phyloP scores from a whole-genome alignment of 2,888 invertebrate species.

The Mimumesa dahlbomi region DNA sequence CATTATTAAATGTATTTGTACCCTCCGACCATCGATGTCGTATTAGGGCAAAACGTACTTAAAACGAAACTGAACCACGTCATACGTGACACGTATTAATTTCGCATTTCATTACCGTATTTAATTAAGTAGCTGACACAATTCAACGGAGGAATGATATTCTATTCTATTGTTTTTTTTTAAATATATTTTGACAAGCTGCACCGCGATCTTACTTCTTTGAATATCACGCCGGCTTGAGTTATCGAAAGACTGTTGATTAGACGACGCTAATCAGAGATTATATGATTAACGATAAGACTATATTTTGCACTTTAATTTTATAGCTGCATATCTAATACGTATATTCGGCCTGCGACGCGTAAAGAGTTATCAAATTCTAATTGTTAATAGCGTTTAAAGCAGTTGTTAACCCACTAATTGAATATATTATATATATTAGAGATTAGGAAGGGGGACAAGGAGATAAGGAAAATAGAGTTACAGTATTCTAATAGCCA shows the following conservation, averaged over 20 bases:
- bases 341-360: slow-evolving; percentile 34
- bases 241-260: slow-evolving; percentile 58
- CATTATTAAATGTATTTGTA: slow-evolving; percentile 16
- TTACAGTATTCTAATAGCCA: slow-evolving; percentile 67
- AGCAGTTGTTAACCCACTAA: slow-evolving; percentile 40
- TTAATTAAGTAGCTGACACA: background rate
- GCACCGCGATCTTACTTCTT: slow-evolving; percentile 14
- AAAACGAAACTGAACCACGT: background rate
- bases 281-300: slow-evolving; percentile 36
- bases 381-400: slow-evolving; percentile 46
- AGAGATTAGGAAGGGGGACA: slow-evolving; percentile 30
- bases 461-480: slow-evolving; percentile 39
- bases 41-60: slow-evolving; percentile 24
- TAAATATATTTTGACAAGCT: slow-evolving; percentile 1
- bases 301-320: slow-evolving; percentile 55
- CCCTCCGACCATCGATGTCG: background rate
- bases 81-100: slow-evolving; percentile 9
- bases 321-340: slow-evolving; percentile 46
- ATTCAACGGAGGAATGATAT: too few species aligned
- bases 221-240: slow-evolving; percentile 38
- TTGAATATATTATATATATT: slow-evolving; percentile 48
- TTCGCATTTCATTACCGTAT: slow-evolving; percentile 25
- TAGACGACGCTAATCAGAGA: slow-evolving; percentile 33
- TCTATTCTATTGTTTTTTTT: background rate
- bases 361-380: slow-evolving; percentile 16